phyloP scores from a whole-genome alignment of 2,888 invertebrate species.

The Euspilapteryx auroguttella region DNA sequence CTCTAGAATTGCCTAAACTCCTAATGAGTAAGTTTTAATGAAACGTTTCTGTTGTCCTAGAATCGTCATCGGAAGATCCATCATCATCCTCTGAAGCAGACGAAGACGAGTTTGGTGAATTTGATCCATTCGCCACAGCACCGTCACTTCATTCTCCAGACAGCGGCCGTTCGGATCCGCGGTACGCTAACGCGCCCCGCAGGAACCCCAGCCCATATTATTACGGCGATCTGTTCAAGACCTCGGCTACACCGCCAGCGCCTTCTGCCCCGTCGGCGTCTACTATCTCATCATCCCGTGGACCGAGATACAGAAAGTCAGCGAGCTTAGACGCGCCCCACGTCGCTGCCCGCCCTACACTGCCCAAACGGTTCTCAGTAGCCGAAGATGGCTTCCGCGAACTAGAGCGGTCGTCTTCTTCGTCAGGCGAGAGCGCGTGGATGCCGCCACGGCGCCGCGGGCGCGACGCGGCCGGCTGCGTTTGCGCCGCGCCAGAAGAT shows the following conservation, averaged over 20 bases:
- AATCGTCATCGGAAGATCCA: conserved; percentile 43
- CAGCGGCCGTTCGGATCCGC: conserved; percentile 62
- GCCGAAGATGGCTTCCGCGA: conserved; percentile 70
- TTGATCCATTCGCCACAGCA: conserved; percentile 48
- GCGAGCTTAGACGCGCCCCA: conserved; percentile 75
- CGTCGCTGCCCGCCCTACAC: conserved; percentile 62
- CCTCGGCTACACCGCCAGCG: conserved; percentile 37
- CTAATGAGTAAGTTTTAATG: too few relatives aligned
- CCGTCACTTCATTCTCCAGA: conserved; percentile 71
- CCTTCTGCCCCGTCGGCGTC: conserved; percentile 55
- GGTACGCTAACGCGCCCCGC: conserved; percentile 58
- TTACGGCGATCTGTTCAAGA: conserved; percentile 75
- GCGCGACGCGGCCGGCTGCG: conserved; percentile 70
- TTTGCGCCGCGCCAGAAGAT: conserved; percentile 72
- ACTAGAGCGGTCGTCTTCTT: conserved; percentile 54
- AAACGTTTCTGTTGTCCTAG: conserved; percentile 22
- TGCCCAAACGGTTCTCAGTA: conserved; percentile 69
- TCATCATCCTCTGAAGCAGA: conserved; percentile 62
- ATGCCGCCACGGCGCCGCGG: conserved; percentile 75
- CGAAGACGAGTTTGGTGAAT: conserved; percentile 61
- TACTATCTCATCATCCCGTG: conserved; percentile 42
- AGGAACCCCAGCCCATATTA: conserved; percentile 83
- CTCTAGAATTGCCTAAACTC: too few relatives aligned
- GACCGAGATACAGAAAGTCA: conserved; percentile 69
- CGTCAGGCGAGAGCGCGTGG: conserved; percentile 62